Evolutionary conservation across 64 coral and sea anemone genomes (phyloP).

Genomic region (Stichodactyla mertensii): DNA sequence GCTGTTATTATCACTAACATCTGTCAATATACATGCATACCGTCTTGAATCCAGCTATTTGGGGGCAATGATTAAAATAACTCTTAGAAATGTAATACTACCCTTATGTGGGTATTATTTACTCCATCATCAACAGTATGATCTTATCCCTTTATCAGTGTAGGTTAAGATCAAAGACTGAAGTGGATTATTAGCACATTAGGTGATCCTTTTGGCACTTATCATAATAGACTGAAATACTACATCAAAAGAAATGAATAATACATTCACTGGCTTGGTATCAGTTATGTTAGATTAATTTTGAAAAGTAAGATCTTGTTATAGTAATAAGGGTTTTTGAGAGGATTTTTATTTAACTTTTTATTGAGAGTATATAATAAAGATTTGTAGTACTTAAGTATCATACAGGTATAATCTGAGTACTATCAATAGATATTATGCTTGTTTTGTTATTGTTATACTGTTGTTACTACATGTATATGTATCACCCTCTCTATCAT

Average conservation of each 20-base stretch:
- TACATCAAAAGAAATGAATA: neutral
- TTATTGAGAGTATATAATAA: neutral
- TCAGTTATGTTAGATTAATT: neutral
- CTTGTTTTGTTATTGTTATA: neutral
- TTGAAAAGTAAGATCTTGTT: neutral
- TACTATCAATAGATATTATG: too few relatives aligned
- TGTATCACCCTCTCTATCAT: too few relatives aligned
- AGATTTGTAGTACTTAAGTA: neutral
- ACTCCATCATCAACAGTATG: neutral
- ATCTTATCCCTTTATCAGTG: neutral
- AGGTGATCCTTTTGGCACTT: neutral
- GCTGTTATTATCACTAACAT: neutral
- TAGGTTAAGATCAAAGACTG: neutral
- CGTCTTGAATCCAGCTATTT: neutral
- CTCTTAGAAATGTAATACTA: neutral
- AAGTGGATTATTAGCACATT: neutral
- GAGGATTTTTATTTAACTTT: neutral
- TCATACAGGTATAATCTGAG: neutral
- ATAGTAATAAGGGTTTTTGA: neutral
- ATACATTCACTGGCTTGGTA: neutral
- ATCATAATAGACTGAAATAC: neutral
- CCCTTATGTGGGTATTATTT: neutral
- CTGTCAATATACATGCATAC: neutral
- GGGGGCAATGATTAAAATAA: neutral
- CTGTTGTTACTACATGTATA: neutral